Evolutionary conservation across 2,113 vertebrate genomes (phyloP), one percentile per base, ranked within the genome.

Genomic region (Carassius carassius): DNA sequence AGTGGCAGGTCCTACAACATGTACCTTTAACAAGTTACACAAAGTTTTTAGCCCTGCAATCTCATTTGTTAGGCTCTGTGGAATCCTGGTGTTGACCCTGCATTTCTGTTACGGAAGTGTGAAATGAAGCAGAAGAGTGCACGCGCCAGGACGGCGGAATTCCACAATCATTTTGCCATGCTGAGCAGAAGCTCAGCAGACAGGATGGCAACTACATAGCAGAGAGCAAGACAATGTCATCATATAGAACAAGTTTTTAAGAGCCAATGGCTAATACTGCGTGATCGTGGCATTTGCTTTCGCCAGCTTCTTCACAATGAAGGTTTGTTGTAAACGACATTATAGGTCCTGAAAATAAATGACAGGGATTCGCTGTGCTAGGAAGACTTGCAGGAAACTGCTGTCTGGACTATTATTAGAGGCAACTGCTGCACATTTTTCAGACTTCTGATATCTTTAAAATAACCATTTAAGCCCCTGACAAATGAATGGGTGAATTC

Each of bases 81-180:
- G 85, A 82, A 86, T 86, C 70, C 49, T 54, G 60, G 63, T 88
- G 79, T 86, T 88, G 82, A 85, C 88, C 69, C 76, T 80, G 82
- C 78, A 67, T 79, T 86, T 85, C 60, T 83, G 85, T 76, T 76
- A 83, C 73, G 58, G 54, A 47, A 58, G 69, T 81, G 83, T 86
- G 87, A 87, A 86, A 85, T 86, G 76, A 79, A 69, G 86, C 82
- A 69, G 81, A 74, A 44, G 86, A 56, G 83, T 56, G 37, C 2
- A 37, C 41, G 69, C 51, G 58, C 37, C 63, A 25, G 60, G 56
- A 83, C 67, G 51, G 65, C 44, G 78, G 67, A 80, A 86, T 88
- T 60, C 29, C 49, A 58, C 75, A 44, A 82, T 80, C 83, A 67
- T 44, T 35, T 47, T 78, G 82, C 35, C 25, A 56, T 32, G 41